Evolutionary conservation across 2,888 invertebrate genomes (phyloP).

Genomic region (Mellilla xanthometata): DNA sequence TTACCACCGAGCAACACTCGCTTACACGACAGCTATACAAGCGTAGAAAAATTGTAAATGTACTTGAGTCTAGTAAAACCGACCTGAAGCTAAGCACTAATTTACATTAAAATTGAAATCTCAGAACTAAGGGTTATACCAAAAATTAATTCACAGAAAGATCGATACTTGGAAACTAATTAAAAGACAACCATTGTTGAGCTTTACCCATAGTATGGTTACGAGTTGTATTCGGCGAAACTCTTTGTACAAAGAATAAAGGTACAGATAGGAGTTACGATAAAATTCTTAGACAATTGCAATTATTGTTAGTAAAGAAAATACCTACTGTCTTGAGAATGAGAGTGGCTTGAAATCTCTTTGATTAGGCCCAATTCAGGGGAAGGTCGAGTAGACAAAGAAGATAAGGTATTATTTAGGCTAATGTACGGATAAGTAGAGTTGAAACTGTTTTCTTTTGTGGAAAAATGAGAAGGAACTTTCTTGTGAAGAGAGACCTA

Average conservation of each 20-base stretch:
- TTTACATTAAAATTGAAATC: not conserved
- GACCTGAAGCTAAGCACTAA: too few relatives aligned
- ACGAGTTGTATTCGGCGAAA: not conserved
- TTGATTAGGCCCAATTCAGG: constrained; percentile 36
- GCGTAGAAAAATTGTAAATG: too few relatives aligned
- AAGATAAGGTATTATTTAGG: constrained; percentile 16
- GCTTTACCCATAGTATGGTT: too few relatives aligned
- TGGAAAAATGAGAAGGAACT: constrained; percentile 2
- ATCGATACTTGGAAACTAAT: constrained; percentile 13
- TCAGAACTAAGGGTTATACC: too few relatives aligned
- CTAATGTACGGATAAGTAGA: constrained; percentile 5
- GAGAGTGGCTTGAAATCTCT: constrained; percentile 10
- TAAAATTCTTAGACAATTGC: constrained; percentile 35
- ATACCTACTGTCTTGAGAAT: constrained; percentile 12
- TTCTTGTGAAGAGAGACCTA: not conserved
- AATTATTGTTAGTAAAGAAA: constrained; percentile 27
- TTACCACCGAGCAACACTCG: too few relatives aligned
- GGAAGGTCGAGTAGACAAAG: constrained; percentile 20
- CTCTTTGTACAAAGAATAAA: constrained; percentile 27
- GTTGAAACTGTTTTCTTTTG: constrained; percentile 8
- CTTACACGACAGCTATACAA: too few relatives aligned
- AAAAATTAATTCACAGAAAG: constrained; percentile 9
- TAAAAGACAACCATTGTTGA: constrained; percentile 11
- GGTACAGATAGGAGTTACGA: constrained; percentile 27
- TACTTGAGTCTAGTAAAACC: too few relatives aligned